A percentile compares a stretch with the other conserved stretches of the same genome.
Evolutionary conservation across 1,140 invertebrate genomes (phyloP).

Genomic region (Helicoverpa armigera): DNA sequence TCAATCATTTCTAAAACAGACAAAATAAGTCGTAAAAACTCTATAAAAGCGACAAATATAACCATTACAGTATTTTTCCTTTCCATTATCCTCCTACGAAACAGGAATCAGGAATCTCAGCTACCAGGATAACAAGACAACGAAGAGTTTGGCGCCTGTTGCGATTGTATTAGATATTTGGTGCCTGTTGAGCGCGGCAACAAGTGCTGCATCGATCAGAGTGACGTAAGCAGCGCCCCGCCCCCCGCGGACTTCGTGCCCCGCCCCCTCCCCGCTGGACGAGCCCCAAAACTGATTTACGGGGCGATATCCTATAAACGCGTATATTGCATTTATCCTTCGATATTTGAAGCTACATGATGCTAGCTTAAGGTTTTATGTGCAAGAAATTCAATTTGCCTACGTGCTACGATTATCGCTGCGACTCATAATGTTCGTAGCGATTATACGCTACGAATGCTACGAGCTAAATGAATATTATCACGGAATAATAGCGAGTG

Average conservation of each 20-base stretch:
- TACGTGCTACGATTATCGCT: neutral
- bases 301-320: conserved; percentile 57
- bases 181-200: conserved; percentile 76
- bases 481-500: neutral
- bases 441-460: neutral
- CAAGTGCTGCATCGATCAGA: conserved; percentile 81
- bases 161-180: conserved; percentile 53
- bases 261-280: conserved; percentile 48
- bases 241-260: conserved; percentile 33
- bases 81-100: neutral
- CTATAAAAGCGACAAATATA: neutral
- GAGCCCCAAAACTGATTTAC: conserved; percentile 67
- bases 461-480: conserved; percentile 3
- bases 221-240: conserved; percentile 65
- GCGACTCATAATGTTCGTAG: neutral
- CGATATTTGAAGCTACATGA: neutral
- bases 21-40: neutral
- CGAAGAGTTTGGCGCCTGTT: conserved; percentile 45
- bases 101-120: conserved; percentile 16
- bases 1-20: neutral
- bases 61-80: neutral
- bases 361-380: neutral
- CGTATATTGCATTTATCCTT: conserved; percentile 40
- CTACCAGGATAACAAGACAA: conserved; percentile 46
- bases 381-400: neutral